Conservation (phyloP, 2,113 vertebrate species). For the Clarias batrachus region DNA sequence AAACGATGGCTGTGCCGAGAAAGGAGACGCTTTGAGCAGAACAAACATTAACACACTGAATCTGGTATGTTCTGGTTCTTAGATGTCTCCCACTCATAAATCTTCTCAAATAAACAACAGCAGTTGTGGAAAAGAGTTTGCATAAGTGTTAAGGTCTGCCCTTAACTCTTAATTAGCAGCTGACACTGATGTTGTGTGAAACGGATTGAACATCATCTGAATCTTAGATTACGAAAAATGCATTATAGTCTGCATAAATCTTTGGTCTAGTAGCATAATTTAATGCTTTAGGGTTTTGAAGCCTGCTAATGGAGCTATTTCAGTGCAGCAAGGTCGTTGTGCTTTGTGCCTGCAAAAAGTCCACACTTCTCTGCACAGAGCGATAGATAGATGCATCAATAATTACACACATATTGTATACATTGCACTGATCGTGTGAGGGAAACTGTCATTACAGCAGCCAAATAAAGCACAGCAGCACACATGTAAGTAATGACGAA, state of each 20-base stretch:
- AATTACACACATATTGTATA: slow-evolving; percentile 10
- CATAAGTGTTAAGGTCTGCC: background rate
- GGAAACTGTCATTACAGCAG: background rate
- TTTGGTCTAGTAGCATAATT: background rate
- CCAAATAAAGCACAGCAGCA: background rate
- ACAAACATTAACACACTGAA: slow-evolving; percentile 7
- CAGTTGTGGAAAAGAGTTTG: slow-evolving; percentile 5
- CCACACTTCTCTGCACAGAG: background rate
- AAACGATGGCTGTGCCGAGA: slow-evolving; percentile 31
- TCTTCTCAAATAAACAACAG: slow-evolving; percentile 28
- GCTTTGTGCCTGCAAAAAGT: background rate
- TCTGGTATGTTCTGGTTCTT: slow-evolving; percentile 13
- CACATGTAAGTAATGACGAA: background rate
- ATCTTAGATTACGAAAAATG: slow-evolving; percentile 1
- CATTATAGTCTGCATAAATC: background rate
- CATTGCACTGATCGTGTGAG: background rate
- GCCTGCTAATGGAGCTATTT: background rate
- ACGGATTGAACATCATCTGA: background rate
- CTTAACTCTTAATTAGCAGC: background rate
- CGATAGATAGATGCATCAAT: background rate
- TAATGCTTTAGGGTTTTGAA: background rate
- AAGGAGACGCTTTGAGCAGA: slow-evolving; percentile 1
- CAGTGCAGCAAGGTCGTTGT: background rate
- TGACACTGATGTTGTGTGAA: background rate
- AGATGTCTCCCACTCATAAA: background rate